These are phyloP conservation scores for Sturnus vulgaris DNA, from an alignment of 2,113 vertebrate genomes.

Conservation along the genomic window DNA sequence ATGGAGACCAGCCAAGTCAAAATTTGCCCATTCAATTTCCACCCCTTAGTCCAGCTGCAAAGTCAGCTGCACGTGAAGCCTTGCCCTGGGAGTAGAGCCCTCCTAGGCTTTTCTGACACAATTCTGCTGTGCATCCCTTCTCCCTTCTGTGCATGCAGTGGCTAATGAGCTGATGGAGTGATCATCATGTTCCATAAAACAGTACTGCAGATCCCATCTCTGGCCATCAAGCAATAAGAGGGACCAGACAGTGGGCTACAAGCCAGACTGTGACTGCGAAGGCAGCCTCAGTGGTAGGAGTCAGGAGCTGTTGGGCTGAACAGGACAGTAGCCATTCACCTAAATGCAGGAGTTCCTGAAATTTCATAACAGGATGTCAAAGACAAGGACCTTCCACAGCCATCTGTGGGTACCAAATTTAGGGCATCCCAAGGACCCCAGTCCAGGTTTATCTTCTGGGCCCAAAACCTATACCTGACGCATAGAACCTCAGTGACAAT, in stretches of 20 bases:
- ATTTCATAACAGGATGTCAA: background rate
- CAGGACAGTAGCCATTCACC: background rate
- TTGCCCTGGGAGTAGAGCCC: background rate
- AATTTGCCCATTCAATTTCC: background rate
- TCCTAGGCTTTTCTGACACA: background rate
- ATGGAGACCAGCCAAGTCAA: background rate
- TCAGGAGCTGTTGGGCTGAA: background rate
- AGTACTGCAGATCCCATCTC: background rate
- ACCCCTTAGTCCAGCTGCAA: background rate
- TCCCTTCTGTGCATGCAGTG: background rate
- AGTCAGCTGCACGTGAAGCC: accelerated
- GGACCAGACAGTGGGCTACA: background rate
- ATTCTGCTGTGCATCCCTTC: background rate
- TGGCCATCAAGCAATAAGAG: background rate
- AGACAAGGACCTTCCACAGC: background rate
- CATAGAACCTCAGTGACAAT: background rate
- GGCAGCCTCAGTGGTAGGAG: background rate
- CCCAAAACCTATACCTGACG: background rate
- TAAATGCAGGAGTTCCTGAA: background rate
- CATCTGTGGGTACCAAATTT: background rate
- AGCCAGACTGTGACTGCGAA: background rate
- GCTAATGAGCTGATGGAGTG: background rate
- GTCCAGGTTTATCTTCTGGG: background rate
- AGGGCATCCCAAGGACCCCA: background rate
- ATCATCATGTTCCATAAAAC: background rate